Percentiles rank a stretch among this genome's conserved stretches.
These are phyloP conservation scores for Orthosia gothica DNA, from an alignment of 2,888 invertebrate genomes.

Conservation along the genomic window DNA sequence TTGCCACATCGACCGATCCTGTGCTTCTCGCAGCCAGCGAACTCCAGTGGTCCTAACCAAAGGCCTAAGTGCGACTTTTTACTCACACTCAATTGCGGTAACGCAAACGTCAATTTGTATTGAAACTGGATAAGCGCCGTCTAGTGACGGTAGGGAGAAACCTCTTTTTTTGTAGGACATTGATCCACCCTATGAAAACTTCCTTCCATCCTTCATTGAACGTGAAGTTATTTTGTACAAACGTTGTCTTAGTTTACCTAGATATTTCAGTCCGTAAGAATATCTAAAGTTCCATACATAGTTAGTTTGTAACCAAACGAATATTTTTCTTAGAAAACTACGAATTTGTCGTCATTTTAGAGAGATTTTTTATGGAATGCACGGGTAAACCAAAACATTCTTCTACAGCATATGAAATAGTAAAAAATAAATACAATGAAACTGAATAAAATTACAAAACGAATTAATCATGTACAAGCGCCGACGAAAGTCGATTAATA, in stretches of 20 bases:
- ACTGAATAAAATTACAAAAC: neutral
- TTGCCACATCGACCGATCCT: neutral
- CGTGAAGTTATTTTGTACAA: neutral
- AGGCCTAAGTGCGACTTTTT: no score
- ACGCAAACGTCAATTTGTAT: no score
- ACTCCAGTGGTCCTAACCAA: neutral
- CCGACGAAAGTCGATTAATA: neutral
- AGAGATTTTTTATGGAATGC: slow-evolving; percentile 38
- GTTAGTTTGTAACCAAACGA: slow-evolving; percentile 11
- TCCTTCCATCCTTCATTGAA: neutral
- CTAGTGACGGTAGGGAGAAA: no score
- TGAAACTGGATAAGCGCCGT: no score
- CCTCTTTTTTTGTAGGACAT: no score
- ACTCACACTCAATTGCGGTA: no score
- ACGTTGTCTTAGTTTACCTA: neutral
- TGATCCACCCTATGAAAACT: neutral
- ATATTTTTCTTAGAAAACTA: slow-evolving; percentile 27
- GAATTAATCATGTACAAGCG: slow-evolving; percentile 6
- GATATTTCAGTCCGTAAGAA: slow-evolving; percentile 5
- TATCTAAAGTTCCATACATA: neutral
- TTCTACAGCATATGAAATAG: slow-evolving; percentile 23
- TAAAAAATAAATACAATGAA: slow-evolving; percentile 7
- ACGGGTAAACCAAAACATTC: slow-evolving; percentile 11
- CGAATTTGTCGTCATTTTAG: slow-evolving; percentile 21
- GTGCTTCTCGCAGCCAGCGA: neutral